Conservation (phyloP, 2,797 vertebrate species). For the Enteromius anoplus region DNA sequence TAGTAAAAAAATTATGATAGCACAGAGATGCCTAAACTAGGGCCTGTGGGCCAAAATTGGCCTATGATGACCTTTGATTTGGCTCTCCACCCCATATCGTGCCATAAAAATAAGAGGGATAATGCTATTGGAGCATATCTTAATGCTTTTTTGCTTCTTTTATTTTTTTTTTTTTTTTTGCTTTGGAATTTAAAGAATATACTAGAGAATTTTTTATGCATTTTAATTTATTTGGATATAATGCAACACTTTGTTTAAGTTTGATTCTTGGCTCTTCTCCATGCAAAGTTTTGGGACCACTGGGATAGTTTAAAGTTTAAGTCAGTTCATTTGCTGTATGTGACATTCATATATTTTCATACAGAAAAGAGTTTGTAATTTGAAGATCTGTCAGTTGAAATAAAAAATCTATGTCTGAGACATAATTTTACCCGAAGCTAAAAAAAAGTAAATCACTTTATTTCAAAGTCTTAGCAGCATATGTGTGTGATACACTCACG, state of each 20-base stretch:
- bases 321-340: neutral
- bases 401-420: neutral
- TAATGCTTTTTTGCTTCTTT: neutral
- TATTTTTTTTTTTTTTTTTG: neutral
- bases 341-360: neutral
- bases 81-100: neutral
- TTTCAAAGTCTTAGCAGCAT: neutral
- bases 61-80: neutral
- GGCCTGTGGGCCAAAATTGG: neutral
- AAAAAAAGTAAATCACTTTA: neutral
- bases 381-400: conserved; percentile 2
- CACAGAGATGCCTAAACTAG: neutral
- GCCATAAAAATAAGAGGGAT: neutral
- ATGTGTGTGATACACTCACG: neutral
- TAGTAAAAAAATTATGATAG: conserved; percentile 13
- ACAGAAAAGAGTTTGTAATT: neutral
- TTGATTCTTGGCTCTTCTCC: neutral
- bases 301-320: neutral
- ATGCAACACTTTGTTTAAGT: neutral
- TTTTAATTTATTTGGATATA: neutral
- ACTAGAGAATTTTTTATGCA: neutral
- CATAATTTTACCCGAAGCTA: neutral
- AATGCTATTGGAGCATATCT: neutral
- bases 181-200: neutral
- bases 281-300: neutral